phyloP scores from a whole-genome alignment of 2,888 invertebrate species.

The Yponomeuta plumbellus region DNA sequence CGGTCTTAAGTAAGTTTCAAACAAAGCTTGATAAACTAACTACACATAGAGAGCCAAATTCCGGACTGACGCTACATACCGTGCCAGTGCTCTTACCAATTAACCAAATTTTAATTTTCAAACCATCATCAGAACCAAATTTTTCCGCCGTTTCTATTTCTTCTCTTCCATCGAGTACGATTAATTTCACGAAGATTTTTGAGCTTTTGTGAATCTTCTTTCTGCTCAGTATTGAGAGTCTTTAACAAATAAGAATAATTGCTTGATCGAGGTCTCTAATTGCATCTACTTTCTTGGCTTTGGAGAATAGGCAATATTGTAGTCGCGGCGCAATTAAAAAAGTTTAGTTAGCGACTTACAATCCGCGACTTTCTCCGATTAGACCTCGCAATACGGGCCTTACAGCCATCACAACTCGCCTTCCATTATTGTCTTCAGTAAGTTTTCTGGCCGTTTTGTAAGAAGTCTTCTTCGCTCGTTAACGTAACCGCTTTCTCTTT shows the following conservation, averaged over 20 bases:
- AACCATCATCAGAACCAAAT: too few relatives aligned
- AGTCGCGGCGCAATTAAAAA: background rate
- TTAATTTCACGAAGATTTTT: too few relatives aligned
- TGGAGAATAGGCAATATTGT: background rate
- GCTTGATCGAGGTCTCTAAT: background rate
- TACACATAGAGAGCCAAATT: too few relatives aligned
- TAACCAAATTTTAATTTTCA: too few relatives aligned
- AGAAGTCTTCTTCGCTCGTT: background rate
- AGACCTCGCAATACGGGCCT: background rate
- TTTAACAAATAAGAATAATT: background rate
- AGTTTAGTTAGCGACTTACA: background rate
- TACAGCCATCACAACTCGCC: background rate
- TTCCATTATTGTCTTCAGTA: background rate
- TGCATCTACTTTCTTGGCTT: background rate
- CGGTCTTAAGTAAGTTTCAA: too few relatives aligned
- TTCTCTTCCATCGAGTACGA: too few relatives aligned
- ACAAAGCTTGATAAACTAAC: too few relatives aligned
- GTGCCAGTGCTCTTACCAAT: too few relatives aligned
- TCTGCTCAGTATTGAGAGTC: too few relatives aligned
- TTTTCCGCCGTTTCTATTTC: too few relatives aligned
- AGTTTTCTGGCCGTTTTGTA: background rate
- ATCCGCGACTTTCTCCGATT: background rate
- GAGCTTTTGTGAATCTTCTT: too few relatives aligned
- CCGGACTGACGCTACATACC: too few relatives aligned
- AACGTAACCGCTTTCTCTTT: background rate